These are phyloP conservation scores for Drosophila trapezifrons DNA, from an alignment of 1,140 invertebrate genomes.

Conservation along the genomic window DNA sequence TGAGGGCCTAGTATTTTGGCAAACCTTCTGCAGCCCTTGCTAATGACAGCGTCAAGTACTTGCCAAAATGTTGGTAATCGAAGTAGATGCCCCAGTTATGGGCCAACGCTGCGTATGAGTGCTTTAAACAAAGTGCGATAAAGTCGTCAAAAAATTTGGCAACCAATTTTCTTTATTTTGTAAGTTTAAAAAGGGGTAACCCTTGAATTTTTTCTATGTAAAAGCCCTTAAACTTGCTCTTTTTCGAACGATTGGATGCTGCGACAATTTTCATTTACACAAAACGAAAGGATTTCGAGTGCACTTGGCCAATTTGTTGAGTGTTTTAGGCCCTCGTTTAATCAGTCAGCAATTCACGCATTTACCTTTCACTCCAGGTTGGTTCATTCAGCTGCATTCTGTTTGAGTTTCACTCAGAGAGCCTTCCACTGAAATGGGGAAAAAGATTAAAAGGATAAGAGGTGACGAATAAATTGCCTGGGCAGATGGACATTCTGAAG, in stretches of 20 bases:
- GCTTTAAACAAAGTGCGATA: neutral
- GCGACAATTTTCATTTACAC: conserved; percentile 18
- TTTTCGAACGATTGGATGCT: neutral
- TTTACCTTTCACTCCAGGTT: conserved; percentile 58
- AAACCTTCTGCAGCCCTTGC: neutral
- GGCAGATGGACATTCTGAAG: neutral
- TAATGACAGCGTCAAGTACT: conserved; percentile 13
- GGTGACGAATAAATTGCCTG: conserved; percentile 9
- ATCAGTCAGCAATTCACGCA: conserved; percentile 57
- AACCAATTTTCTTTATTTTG: neutral
- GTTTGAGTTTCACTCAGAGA: conserved; percentile 52
- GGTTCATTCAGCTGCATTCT: conserved; percentile 47
- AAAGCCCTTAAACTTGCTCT: neutral
- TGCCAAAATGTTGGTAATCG: conserved; percentile 7
- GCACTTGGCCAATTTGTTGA: conserved; percentile 11
- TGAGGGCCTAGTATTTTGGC: neutral
- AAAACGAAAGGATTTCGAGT: conserved; percentile 8
- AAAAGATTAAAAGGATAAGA: neutral
- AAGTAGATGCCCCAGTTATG: neutral
- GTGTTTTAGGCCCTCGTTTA: conserved; percentile 45
- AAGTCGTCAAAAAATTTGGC: conserved; percentile 10
- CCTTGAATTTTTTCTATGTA: neutral
- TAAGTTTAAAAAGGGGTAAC: neutral
- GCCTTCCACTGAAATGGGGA: conserved; percentile 23
- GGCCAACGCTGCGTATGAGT: conserved; percentile 28